phyloP scores from a whole-genome alignment of 2,797 vertebrate genomes.

The Gymnodraco acuticeps region DNA sequence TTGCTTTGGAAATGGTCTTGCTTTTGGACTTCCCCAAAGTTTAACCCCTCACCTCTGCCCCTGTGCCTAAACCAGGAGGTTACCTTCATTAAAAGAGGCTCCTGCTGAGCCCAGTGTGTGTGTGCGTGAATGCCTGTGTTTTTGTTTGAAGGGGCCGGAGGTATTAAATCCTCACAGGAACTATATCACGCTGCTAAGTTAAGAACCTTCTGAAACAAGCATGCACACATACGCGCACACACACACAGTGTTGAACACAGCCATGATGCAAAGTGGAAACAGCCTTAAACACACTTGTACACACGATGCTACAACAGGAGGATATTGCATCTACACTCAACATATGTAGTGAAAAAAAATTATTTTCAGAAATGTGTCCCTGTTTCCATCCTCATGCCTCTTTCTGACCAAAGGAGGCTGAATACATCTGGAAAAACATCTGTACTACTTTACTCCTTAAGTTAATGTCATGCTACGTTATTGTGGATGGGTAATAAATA shows the following conservation, averaged over 20 bases:
- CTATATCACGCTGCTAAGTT: slow-evolving; percentile 69
- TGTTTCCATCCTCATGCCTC: neutral
- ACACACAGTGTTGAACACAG: neutral
- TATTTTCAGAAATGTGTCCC: neutral
- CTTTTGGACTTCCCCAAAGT: slow-evolving; percentile 74
- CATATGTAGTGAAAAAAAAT: slow-evolving; percentile 21
- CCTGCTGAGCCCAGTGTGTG: slow-evolving; percentile 67
- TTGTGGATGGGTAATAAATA: slow-evolving; percentile 11
- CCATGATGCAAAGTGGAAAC: slow-evolving; percentile 33
- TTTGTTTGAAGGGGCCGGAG: slow-evolving; percentile 64
- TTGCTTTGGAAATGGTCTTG: slow-evolving; percentile 61
- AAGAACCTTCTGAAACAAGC: slow-evolving; percentile 47
- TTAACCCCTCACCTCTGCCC: slow-evolving; percentile 80
- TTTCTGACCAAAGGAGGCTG: neutral
- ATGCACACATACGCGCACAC: slow-evolving; percentile 10
- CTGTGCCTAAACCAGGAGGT: slow-evolving; percentile 65
- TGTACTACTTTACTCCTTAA: neutral
- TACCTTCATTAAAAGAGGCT: slow-evolving; percentile 80
- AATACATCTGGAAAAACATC: slow-evolving; percentile 1
- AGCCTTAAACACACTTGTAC: slow-evolving; percentile 15
- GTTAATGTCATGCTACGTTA: neutral
- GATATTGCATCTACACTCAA: slow-evolving; percentile 10
- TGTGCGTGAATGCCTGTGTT: slow-evolving; percentile 25
- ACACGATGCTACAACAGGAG: neutral
- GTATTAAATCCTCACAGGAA: slow-evolving; percentile 74